These are phyloP conservation scores for Otolemur garnettii DNA, from an alignment of 2,113 vertebrate species.

Conservation along the genomic window DNA sequence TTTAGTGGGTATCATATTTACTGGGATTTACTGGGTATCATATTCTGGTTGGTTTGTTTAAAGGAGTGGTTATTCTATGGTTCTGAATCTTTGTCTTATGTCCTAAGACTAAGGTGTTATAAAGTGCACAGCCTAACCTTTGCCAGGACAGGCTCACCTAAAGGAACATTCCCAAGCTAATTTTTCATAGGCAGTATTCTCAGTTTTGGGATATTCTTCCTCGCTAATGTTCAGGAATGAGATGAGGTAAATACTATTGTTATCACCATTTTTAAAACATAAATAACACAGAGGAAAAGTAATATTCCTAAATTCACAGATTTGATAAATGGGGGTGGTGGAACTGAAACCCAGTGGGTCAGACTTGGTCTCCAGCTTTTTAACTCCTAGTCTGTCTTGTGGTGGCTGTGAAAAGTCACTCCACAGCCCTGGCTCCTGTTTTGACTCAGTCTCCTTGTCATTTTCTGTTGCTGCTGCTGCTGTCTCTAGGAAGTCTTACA, in stretches of 20 bases:
- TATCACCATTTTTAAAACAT: neutral
- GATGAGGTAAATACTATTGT: no score
- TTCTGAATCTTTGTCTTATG: neutral
- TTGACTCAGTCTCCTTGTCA: neutral
- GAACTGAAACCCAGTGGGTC: neutral
- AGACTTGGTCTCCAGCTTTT: neutral
- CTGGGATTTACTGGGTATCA: neutral
- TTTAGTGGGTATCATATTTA: no score
- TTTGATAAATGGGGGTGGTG: neutral
- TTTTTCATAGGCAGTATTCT: neutral
- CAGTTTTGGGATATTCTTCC: neutral
- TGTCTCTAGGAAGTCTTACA: neutral
- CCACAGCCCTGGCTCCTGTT: neutral
- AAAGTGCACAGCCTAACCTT: neutral
- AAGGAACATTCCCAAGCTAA: neutral
- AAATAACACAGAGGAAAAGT: neutral
- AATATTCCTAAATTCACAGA: neutral
- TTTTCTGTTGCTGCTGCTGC: neutral
- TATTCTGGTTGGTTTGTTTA: neutral
- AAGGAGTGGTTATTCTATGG: neutral
- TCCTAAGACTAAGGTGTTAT: neutral
- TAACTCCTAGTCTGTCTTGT: neutral
- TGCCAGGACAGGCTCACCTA: neutral
- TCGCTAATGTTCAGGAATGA: neutral
- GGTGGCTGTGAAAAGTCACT: no score